Conservation (phyloP, 2,888 invertebrate genomes). For the Oscheius sp. region DNA sequence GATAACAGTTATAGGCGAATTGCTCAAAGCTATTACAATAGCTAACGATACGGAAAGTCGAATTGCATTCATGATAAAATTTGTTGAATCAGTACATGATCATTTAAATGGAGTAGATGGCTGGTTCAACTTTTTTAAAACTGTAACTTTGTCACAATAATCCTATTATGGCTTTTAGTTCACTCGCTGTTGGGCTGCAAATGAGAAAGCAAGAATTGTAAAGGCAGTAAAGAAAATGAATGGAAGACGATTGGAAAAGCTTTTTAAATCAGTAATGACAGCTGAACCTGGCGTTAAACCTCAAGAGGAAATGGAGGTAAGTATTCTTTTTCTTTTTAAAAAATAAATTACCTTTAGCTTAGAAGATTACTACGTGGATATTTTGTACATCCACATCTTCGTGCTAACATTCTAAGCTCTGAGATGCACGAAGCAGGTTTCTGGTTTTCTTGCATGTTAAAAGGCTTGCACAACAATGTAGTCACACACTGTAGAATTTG, state of each 20-base stretch:
- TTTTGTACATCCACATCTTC: neutral
- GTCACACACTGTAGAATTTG: neutral
- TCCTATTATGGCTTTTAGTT: constrained; percentile 1
- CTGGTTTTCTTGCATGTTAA: neutral
- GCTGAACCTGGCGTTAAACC: neutral
- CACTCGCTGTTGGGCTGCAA: neutral
- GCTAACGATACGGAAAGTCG: neutral
- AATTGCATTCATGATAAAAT: neutral
- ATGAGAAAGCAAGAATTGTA: neutral
- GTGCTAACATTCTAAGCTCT: neutral
- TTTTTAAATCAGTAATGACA: neutral
- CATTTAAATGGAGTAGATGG: neutral
- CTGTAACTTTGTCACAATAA: neutral
- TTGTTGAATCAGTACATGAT: neutral
- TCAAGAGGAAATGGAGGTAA: constrained; percentile 8
- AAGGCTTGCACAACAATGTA: neutral
- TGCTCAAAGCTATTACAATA: constrained; percentile 2
- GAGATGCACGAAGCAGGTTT: neutral
- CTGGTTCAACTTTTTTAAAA: neutral
- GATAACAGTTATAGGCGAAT: neutral
- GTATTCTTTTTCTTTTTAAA: neutral
- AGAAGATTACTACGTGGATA: neutral
- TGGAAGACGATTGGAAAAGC: neutral
- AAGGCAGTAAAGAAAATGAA: neutral
- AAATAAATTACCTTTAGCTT: neutral